These are phyloP conservation scores for Empidonax alnorum DNA, from an alignment of 2,113 vertebrate genomes.

Conservation along the genomic window DNA sequence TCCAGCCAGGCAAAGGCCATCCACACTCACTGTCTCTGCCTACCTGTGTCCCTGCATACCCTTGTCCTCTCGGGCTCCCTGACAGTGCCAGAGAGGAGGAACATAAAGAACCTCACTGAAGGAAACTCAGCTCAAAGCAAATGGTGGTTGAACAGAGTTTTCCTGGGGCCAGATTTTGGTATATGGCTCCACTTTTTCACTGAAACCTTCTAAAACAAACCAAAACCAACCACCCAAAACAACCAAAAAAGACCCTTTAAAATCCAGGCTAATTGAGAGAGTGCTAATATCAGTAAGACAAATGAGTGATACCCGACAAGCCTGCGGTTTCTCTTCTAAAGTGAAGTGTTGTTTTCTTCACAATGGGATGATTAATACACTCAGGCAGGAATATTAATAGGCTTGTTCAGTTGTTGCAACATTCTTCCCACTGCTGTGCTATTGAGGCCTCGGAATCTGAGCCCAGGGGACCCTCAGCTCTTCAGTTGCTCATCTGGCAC, in stretches of 20 bases:
- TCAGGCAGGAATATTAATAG: slow-evolving; percentile 52
- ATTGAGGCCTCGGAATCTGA: background rate
- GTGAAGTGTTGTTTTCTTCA: slow-evolving; percentile 62
- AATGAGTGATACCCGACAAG: slow-evolving; percentile 32
- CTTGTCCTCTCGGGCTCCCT: background rate
- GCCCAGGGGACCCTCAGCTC: slow-evolving; percentile 41
- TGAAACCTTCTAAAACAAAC: background rate
- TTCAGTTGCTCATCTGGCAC: slow-evolving; percentile 47
- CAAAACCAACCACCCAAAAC: background rate
- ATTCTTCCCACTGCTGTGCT: slow-evolving; percentile 53
- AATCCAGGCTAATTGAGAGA: slow-evolving; percentile 31
- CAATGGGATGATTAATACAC: slow-evolving; percentile 68
- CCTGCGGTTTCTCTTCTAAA: slow-evolving; percentile 59
- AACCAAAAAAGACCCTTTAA: background rate
- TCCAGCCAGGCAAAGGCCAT: background rate
- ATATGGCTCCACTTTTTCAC: background rate
- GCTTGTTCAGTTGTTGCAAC: slow-evolving; percentile 40
- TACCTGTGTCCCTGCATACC: background rate
- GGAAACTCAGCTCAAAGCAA: background rate
- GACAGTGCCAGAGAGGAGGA: background rate
- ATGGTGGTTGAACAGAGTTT: background rate
- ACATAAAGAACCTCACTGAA: background rate
- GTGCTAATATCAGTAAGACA: slow-evolving; percentile 47
- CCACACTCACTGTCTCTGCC: background rate
- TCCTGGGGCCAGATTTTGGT: background rate